Evolutionary conservation across 2,888 invertebrate species (phyloP).

Genomic region (Odontocerum albicorne): DNA sequence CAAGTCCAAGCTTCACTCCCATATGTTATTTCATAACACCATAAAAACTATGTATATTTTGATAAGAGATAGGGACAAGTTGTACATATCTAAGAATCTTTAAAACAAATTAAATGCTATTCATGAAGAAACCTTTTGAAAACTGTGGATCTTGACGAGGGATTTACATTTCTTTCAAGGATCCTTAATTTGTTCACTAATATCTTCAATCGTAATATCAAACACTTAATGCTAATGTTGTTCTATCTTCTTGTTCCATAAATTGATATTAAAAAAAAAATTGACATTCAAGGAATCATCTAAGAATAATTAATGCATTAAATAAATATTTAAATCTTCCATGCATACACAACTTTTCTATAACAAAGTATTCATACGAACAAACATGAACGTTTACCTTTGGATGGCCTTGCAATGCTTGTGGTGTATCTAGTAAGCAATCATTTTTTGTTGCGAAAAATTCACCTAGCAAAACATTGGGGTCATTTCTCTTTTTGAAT

Average conservation of each 20-base stretch:
- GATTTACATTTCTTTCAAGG: too few relatives aligned
- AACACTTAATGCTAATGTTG: too few relatives aligned
- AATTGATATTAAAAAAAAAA: not conserved
- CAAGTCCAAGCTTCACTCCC: too few relatives aligned
- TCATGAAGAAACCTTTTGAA: too few relatives aligned
- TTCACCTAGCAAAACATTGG: not conserved
- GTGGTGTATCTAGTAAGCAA: slow-evolving; percentile 57
- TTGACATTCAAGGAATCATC: not conserved
- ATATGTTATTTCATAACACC: too few relatives aligned
- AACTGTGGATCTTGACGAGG: too few relatives aligned
- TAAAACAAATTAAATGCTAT: too few relatives aligned
- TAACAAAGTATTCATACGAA: slow-evolving; percentile 8
- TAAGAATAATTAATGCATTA: not conserved
- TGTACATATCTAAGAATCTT: too few relatives aligned
- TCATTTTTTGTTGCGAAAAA: slow-evolving; percentile 40
- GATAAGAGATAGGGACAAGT: too few relatives aligned
- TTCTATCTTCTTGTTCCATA: not conserved
- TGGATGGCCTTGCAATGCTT: slow-evolving; percentile 55
- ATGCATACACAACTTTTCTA: not conserved
- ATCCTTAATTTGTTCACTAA: too few relatives aligned
- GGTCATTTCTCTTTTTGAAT: not conserved
- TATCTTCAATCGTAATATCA: too few relatives aligned
- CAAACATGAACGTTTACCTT: slow-evolving; percentile 46
- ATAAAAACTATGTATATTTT: too few relatives aligned
- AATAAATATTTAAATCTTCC: not conserved